Evolutionary conservation across 2,797 vertebrate species (phyloP), one percentile per base, ranked within the genome.

Genomic region (Siniperca scherzeri): DNA sequence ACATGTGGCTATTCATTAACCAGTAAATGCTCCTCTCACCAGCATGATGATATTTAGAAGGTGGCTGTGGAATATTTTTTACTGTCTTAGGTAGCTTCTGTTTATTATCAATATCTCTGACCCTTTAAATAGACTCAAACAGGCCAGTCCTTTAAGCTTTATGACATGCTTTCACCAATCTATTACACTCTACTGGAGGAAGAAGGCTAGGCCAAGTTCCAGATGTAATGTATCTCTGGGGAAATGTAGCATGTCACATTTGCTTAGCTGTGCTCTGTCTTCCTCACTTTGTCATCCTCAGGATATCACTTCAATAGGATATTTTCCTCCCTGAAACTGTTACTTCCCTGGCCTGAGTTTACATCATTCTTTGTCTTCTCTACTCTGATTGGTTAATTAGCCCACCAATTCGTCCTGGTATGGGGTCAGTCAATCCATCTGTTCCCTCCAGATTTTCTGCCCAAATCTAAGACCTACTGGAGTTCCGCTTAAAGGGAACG

Each of bases 381-480:
- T 69, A 61, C 67, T 84, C 56, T 66, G 77, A 88, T 89, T 88
- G 75, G 82, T 75, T 84, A 70, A 83, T 87, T 74, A 79, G 70
- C 87, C 71, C 76, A 70, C 42, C 44, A 33, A 9, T 71, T 86
- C 27, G 4, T 80, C 84, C 52, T 33, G 50, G 81, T 80, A 73
- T 87, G 89, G 73, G 82, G 83, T 90, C 82, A 74, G 33, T 52
- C 16, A 78, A 78, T 82, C 93, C 92, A 89, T 92, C 88, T 92
- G 91, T 84, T 92, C 77, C 67, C 70, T 74, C 21, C 59, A 82
- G 71, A 84, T 87, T 89, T 81, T 65, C 72, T 82, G 83, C 55
- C 68, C 77, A 88, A 81, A 83, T 87, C 44, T 81, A 57, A 85
- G 82, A 86, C 87, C 85, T 59, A 77, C 84, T 72, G 70, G 79